Conservation (phyloP, 1,140 invertebrate genomes). For the Heliconius hermathena region DNA sequence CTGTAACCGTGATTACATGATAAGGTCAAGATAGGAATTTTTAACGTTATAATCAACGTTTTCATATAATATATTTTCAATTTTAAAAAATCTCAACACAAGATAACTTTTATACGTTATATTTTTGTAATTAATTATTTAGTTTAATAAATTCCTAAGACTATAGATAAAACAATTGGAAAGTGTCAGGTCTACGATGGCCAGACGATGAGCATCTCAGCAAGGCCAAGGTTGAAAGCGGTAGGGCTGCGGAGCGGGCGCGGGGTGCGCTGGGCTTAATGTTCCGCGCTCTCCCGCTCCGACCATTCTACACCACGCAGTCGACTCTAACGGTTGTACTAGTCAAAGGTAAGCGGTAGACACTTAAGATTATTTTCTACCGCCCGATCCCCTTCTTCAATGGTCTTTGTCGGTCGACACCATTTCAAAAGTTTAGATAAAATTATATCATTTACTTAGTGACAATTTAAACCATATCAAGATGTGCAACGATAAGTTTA, state of each 20-base stretch:
- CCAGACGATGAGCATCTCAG: slow-evolving; percentile 59
- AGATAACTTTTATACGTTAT: too few species aligned
- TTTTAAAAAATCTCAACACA: too few species aligned
- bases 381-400: slow-evolving; percentile 43
- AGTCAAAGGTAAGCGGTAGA: slow-evolving; percentile 78
- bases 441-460: slow-evolving; percentile 49
- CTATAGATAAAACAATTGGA: not conserved
- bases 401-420: slow-evolving; percentile 46
- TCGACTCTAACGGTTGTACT: slow-evolving; percentile 79
- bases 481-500: slow-evolving; percentile 72
- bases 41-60: too few species aligned
- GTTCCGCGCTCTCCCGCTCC: slow-evolving; percentile 72
- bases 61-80: too few species aligned
- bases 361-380: slow-evolving; percentile 54
- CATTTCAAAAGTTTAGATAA: slow-evolving; percentile 51
- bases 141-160: too few species aligned
- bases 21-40: not conserved
- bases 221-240: slow-evolving; percentile 77
- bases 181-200: slow-evolving; percentile 50
- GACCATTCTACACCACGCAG: slow-evolving; percentile 80
- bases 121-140: too few species aligned
- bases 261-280: slow-evolving; percentile 69
- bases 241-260: slow-evolving; percentile 68
- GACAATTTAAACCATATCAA: slow-evolving; percentile 65
- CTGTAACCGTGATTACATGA: slow-evolving; percentile 3